Evolutionary conservation across 2,888 invertebrate genomes (phyloP).

Genomic region (Blera fallax): DNA sequence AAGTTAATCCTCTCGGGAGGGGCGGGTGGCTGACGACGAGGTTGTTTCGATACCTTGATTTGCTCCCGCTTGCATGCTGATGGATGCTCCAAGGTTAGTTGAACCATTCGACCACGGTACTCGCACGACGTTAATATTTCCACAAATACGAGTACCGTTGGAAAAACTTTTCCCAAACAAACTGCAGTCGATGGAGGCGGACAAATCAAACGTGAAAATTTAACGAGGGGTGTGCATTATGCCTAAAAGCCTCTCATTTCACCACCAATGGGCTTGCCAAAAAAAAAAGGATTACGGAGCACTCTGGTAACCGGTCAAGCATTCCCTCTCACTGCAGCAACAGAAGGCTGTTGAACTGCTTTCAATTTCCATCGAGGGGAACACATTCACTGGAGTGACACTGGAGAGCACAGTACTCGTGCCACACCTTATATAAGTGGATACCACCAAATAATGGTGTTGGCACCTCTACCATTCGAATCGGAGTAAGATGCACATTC

Average conservation of each 20-base stretch:
- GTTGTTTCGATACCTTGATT: background rate
- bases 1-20: background rate
- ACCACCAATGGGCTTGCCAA: background rate
- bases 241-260: background rate
- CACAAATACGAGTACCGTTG: background rate
- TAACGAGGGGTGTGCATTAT: background rate
- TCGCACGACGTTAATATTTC: background rate
- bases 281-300: background rate
- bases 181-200: background rate
- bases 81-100: background rate
- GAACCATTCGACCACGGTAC: background rate
- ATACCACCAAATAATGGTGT: background rate
- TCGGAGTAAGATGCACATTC: constrained; percentile 14
- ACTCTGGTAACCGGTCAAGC: background rate
- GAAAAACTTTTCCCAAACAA: background rate
- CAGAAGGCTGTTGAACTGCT: constrained; percentile 28
- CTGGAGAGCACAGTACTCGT: background rate
- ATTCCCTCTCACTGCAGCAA: background rate
- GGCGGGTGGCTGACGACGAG: background rate
- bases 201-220: background rate
- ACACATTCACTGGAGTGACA: constrained; percentile 14
- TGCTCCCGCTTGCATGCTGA: background rate
- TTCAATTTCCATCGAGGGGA: constrained; percentile 29
- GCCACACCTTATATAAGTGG: constrained; percentile 38
- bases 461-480: constrained; percentile 27